Percentiles rank a stretch among this genome's conserved stretches.
Evolutionary conservation across 2,888 invertebrate species (phyloP).

Genomic region (Hoplodrina ambigua): DNA sequence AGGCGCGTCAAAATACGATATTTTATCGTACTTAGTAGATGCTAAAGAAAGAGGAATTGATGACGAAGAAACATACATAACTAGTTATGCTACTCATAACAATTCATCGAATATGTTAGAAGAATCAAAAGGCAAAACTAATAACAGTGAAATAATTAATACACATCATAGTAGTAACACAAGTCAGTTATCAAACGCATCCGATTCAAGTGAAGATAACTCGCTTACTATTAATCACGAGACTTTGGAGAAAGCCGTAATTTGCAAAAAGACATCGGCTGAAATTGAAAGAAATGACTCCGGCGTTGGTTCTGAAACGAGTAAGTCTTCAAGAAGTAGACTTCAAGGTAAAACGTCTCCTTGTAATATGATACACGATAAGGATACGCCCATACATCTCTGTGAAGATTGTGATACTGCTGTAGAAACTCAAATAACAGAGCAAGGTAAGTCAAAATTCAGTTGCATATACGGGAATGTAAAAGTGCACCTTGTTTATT

Average conservation of each 20-base stretch:
- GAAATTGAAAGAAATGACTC: conserved; percentile 98
- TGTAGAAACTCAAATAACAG: conserved; percentile 94
- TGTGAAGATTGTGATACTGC: conserved; percentile 97
- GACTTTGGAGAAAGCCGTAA: conserved; percentile 88
- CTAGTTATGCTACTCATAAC: conserved; percentile 89
- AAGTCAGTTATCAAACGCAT: conserved; percentile 95
- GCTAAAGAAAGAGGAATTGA: conserved; percentile 94
- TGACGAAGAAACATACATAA: conserved; percentile 93
- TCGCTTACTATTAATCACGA: conserved; percentile 92
- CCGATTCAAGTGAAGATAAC: conserved; percentile 96
- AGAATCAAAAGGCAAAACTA: conserved; percentile 90
- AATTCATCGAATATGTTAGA: conserved; percentile 89
- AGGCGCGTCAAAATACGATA: conserved; percentile 96
- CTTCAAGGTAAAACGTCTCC: conserved; percentile 91
- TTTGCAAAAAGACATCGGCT: conserved; percentile 91
- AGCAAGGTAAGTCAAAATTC: conserved; percentile 85
- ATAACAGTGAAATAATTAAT: conserved; percentile 79
- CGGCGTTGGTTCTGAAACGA: conserved; percentile 97
- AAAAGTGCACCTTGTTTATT: too few relatives aligned
- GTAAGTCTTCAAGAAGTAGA: conserved; percentile 95
- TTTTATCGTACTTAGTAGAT: conserved; percentile 96
- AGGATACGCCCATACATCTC: conserved; percentile 91
- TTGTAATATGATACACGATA: conserved; percentile 86
- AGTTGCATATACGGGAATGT: neutral
- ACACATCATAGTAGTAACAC: conserved; percentile 92